Evolutionary conservation across 2,113 vertebrate genomes (phyloP), one percentile per base, ranked within the genome.

Genomic region (Ptychochromis oligacanthus): DNA sequence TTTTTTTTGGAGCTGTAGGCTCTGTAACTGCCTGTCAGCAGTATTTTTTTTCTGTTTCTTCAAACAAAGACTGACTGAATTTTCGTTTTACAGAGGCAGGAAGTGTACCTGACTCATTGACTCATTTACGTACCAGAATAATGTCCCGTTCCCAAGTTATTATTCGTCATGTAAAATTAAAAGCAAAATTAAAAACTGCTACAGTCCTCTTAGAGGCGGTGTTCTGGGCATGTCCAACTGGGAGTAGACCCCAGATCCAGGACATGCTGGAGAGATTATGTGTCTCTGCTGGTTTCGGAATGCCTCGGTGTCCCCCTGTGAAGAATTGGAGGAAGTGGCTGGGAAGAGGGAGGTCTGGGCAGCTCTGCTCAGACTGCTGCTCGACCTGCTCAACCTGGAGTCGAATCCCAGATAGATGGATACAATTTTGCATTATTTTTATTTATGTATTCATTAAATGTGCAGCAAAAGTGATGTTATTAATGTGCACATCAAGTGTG

Each of bases 71-170:
- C 24, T 10, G 38, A 40, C 38, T 49, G 15, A 49, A 18, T 70
- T 11, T 70, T 18, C 15, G 11, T 49, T 72, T 2, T 52, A 4
- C 18, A 7, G 0, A 72, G 65, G 6, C 67, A 31, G 43, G 43
- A 54, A 1, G 67, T 72, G 26, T 0, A 72, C 2, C 17, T 52
- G 24, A 52, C 10, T 52, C 18, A 1, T n/a, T 52, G 11, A 31
- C 0, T 31, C 10, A 20, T 28, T 49, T 34, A 72, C 26, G 46
- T 54, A 46, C 7, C 26, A 0, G 65, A 31, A 17, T 9, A 34
- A 72, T 0, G 46, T 17, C 26, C 26, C 1, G 5, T 54, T 72
- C 17, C 11, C 26, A 52, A 52, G 26, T 1, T 31, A 13, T 8
- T 8, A 36, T 31, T 72, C 20, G 17, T 31, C 43, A 1, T 52